phyloP scores from a whole-genome alignment of 2,888 invertebrate genomes.

The Marronus borbonicus region DNA sequence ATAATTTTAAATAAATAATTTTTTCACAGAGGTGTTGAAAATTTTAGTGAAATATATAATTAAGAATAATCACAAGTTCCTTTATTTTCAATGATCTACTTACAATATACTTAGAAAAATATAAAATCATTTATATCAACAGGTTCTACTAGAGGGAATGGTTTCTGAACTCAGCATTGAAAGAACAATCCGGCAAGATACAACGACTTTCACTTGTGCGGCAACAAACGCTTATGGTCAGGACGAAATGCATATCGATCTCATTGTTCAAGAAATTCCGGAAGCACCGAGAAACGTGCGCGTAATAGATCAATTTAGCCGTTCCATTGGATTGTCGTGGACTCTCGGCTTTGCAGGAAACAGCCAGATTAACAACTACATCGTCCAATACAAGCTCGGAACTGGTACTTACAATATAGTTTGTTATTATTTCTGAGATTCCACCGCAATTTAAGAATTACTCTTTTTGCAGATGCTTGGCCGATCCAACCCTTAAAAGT shows the following conservation, averaged over 20 bases:
- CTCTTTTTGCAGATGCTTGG: constrained; percentile 78
- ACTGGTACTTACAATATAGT: constrained; percentile 73
- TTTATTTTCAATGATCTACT: too few species aligned
- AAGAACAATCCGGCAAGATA: constrained; percentile 89
- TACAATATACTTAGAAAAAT: too few species aligned
- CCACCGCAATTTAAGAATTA: too few species aligned
- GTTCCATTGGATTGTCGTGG: constrained; percentile 90
- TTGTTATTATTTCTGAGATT: not conserved
- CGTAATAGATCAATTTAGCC: constrained; percentile 87
- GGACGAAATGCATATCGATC: constrained; percentile 91
- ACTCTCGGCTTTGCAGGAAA: constrained; percentile 91
- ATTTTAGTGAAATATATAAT: too few species aligned
- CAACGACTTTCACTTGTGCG: constrained; percentile 89
- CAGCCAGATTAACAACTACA: constrained; percentile 90
- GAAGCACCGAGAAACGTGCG: constrained; percentile 91
- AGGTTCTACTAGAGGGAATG: constrained; percentile 84
- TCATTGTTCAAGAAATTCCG: constrained; percentile 92
- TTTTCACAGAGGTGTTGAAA: too few species aligned
- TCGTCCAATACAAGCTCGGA: constrained; percentile 90
- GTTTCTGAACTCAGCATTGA: constrained; percentile 89
- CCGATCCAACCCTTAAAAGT: constrained; percentile 87
- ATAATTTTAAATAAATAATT: too few species aligned
- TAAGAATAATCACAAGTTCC: too few species aligned
- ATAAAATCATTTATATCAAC: constrained; percentile 60
- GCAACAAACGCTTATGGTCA: constrained; percentile 93